Evolutionary conservation across 2,888 invertebrate genomes (phyloP), one percentile per base, ranked within the genome.

Genomic region (Drosophila pseudotalamancana): DNA sequence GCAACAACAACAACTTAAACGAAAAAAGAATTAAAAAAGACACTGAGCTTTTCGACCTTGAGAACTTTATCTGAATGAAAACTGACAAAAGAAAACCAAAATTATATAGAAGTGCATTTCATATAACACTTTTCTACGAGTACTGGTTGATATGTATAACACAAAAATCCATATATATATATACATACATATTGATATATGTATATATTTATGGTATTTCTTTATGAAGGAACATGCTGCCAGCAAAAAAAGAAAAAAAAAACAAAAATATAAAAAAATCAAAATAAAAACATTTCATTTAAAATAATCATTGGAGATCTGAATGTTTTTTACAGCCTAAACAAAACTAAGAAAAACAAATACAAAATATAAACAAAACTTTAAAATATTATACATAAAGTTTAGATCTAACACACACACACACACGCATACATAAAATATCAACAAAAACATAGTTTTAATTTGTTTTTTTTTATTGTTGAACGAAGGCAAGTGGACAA

Each of bases 291-390:
- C 53, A 57, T 74, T 71, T 80, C 61, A 83, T 67, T 72, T 67
- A 67, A 46, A 43, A 62, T 75, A 81, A 63, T 76, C 73, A 82
- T 78, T 77, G 62, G 53, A 82, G 64, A 83, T 82, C 81, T 82
- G 73, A 82, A 77, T 82, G 86, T 82, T 81, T 81, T 82, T 75
- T 70, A 80, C 76, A 78, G 70, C 65, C 51, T 40, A 48, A 71
- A 23, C n/a, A 27, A 18, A 45, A 57, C 6, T 31, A 35, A 50
- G 23, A 53, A 54, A 35, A 35, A 49, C 21, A 39, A 49, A 45
- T 43, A 45, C 39, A 19, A 31, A 27, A 29, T 37, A 49, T 27
- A 35, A 37, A 37, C 19, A 29, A 37, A 49, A 27, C 12, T 27
- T 19, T 53, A 57, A 46, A 39, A 53, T 50, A 65, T 40, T 63